Evolutionary conservation across 2,113 vertebrate species (phyloP).

Genomic region (Apodemus sylvaticus): DNA sequence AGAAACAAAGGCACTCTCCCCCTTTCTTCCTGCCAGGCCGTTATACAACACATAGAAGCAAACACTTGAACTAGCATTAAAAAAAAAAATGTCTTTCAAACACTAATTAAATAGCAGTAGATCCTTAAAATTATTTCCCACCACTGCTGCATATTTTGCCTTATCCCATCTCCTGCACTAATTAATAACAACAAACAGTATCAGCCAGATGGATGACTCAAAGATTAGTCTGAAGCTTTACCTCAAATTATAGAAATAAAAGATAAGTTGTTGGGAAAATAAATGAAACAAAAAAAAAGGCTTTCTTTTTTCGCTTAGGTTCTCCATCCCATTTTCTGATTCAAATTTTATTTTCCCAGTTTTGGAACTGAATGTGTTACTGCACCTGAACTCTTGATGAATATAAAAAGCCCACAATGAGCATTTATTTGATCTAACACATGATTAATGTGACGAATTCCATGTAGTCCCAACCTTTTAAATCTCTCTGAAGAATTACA

Average conservation of each 20-base stretch:
- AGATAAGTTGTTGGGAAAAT: slow-evolving; percentile 19
- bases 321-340: not conserved
- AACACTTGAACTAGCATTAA: not conserved
- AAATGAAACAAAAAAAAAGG: not conserved
- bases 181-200: slow-evolving; percentile 57
- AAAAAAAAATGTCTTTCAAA: slow-evolving; percentile 59
- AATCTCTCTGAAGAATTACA: slow-evolving; percentile 79
- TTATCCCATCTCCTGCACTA: slow-evolving; percentile 3
- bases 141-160: not conserved
- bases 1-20: slow-evolving; percentile 39
- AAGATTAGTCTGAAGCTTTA: slow-evolving; percentile 54
- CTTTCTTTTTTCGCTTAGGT: not conserved
- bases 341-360: slow-evolving; percentile 31
- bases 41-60: not conserved
- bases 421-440: slow-evolving; percentile 63
- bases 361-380: slow-evolving; percentile 43
- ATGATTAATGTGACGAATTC: slow-evolving; percentile 74
- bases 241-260: not conserved
- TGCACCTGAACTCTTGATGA: slow-evolving; percentile 53
- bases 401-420: slow-evolving; percentile 65
- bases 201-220: slow-evolving; percentile 35
- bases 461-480: slow-evolving; percentile 69
- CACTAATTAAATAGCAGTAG: slow-evolving; percentile 43
- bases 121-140: slow-evolving; percentile 3
- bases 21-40: not conserved